Evolutionary conservation across 2,888 invertebrate genomes (phyloP).

Genomic region (Rugalucina vietnamica): DNA sequence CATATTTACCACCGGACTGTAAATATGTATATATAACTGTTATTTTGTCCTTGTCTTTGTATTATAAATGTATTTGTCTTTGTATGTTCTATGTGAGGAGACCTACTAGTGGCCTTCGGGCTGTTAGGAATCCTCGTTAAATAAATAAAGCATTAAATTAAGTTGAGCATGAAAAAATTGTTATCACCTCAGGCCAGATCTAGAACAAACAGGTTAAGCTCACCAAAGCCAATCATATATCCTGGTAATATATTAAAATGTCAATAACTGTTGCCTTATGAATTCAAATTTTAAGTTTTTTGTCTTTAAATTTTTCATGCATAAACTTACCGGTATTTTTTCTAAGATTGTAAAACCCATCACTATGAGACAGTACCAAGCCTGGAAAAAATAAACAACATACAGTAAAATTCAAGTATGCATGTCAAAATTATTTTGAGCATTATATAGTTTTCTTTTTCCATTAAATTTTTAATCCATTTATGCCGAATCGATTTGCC

Average conservation of each 20-base stretch:
- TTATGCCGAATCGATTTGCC: not conserved
- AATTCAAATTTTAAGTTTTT: not conserved
- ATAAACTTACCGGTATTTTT: conserved; percentile 65
- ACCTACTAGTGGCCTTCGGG: no score
- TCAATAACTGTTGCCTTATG: not conserved
- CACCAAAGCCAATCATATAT: not conserved
- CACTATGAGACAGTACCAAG: conserved; percentile 64
- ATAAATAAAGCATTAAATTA: not conserved
- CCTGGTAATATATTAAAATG: not conserved
- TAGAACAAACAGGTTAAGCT: not conserved
- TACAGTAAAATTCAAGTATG: not conserved
- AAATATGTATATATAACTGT: no score
- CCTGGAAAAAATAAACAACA: conserved; percentile 49
- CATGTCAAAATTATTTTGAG: not conserved
- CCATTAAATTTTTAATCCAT: not conserved
- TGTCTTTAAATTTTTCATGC: not conserved
- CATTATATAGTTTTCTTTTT: not conserved
- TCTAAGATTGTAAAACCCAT: conserved; percentile 61
- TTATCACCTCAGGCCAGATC: not conserved
- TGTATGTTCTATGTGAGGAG: no score
- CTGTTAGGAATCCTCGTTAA: no score
- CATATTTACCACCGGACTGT: no score
- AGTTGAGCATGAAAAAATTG: conserved; percentile 9
- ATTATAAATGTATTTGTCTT: no score
- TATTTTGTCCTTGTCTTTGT: no score